Base-by-base conservation (phyloP, 2,113 vertebrate genomes). In the Sebastes fasciatus region DNA sequence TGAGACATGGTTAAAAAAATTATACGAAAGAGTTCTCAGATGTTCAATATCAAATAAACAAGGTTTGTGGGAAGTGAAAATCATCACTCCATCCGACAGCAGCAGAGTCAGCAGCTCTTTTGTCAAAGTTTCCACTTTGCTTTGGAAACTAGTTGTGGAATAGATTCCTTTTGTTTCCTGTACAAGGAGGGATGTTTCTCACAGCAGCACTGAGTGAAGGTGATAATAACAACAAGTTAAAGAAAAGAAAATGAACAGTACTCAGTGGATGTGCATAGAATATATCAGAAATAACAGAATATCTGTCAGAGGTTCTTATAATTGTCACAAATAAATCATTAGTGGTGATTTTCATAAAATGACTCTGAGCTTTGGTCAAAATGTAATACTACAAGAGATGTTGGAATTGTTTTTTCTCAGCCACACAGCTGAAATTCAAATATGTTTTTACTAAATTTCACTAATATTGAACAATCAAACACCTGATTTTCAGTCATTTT, bases 131-230 rank as follows among this genome's bases (percentile, higher is more conserved):
- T 79, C 55, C 70, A 58, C 26, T 75, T 48, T 40, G 43, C 49
- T 77, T 60, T 14, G 54, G 34, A 62, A 16, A 40, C 34, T 67
- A 19, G 14, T 8, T 55, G 6, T 26, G 45, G 13, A 48, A 67
- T 13, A 67, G 21, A 64, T 69, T 76, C 23, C 14, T 51, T 78
- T 49, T 76, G 62, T 26, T 77, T 85, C 70, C 71, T 61, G 54
- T 61, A 4, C 23, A 6, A 58, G 1, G 11, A 60, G 3, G 11
- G 58, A 51, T 34, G 26, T 72, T 12, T 46, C 54, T 55, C 45
- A 23, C 4, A 54, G 71, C 17, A 52, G 51, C 23, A 34, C 11
- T 13, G 21, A 17, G 13, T 34, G 19, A 58, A 58, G 34, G 8
- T 60, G 17, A 70, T 4, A n/a, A 54, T 21, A 49, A 75, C 2